These are phyloP conservation scores for Halcyon badia DNA, from an alignment of 2,797 vertebrate genomes.

Conservation along the genomic window DNA sequence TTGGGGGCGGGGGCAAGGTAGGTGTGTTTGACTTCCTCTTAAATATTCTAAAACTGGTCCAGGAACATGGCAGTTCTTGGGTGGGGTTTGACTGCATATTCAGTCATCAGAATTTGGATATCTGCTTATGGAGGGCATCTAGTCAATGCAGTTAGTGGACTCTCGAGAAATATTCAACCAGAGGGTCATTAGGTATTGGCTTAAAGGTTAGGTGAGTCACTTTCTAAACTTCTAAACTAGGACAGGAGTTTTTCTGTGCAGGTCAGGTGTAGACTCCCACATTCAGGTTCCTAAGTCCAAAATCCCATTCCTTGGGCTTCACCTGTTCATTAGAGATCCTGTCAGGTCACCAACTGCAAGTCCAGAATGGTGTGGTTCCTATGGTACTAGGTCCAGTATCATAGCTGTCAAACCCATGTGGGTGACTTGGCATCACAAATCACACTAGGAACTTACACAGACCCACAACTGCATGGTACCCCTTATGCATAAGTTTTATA, in stretches of 20 bases:
- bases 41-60: background rate
- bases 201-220: background rate
- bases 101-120: background rate
- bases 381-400: rapidly evolving
- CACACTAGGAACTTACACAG: background rate
- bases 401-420: background rate
- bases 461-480: background rate
- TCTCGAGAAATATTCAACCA: background rate
- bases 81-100: background rate
- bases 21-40: background rate
- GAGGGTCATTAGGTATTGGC: background rate
- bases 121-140: background rate
- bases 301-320: background rate
- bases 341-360: background rate
- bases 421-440: background rate
- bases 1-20: background rate
- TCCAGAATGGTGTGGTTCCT: background rate
- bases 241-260: background rate
- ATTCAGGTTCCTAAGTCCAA: background rate
- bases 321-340: background rate
- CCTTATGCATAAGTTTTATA: background rate
- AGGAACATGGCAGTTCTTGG: background rate
- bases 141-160: background rate
- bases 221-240: background rate
- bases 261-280: background rate